A percentile compares a stretch with the other conserved stretches of the same genome.
Evolutionary conservation across 2,888 invertebrate genomes (phyloP).

Genomic region (Brenthis ino): DNA sequence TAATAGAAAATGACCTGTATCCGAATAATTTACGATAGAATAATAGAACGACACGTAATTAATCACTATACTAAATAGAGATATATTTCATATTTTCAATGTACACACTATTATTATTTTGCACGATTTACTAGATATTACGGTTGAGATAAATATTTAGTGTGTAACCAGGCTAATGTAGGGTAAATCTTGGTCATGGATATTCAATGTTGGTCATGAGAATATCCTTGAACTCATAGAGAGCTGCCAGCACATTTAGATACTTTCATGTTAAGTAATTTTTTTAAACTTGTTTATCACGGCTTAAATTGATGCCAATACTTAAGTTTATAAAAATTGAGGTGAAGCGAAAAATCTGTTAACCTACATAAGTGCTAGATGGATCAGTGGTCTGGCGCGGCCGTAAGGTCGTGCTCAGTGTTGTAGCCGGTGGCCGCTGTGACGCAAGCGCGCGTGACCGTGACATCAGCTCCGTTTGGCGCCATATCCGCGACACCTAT

Average conservation of each 20-base stretch:
- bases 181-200: no score
- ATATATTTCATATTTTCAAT: background rate
- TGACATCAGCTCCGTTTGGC: conserved; percentile 59
- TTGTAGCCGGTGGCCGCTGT: conserved; percentile 30
- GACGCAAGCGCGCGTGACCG: conserved; percentile 73
- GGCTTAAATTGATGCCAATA: no score
- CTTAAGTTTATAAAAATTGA: no score
- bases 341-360: conserved; percentile 16
- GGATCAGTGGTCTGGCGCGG: conserved; percentile 23
- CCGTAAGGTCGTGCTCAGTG: conserved; percentile 30
- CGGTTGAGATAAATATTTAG: no score
- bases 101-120: no score
- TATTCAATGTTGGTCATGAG: no score
- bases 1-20: conserved; percentile 52
- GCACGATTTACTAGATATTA: no score
- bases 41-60: conserved; percentile 24
- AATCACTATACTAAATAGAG: background rate
- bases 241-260: no score
- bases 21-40: conserved; percentile 39
- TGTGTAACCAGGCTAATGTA: no score
- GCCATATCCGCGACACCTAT: conserved; percentile 54
- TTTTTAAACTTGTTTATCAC: no score
- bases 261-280: no score
- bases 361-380: conserved; percentile 28
- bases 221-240: no score